Evolutionary conservation across 2,113 vertebrate species (phyloP).

Genomic region (Oceanodroma tethys): DNA sequence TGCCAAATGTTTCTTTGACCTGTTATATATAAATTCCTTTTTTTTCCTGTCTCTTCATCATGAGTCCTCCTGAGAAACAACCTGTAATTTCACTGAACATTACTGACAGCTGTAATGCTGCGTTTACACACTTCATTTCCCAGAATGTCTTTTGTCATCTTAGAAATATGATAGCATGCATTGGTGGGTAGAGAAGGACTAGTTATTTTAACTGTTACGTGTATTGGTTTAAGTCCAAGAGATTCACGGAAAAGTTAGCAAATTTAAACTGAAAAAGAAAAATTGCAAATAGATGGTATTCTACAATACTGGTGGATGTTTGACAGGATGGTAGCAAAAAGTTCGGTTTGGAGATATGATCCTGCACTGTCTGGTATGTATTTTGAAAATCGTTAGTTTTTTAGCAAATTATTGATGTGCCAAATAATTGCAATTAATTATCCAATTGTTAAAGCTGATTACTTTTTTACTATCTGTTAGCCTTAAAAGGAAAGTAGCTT

Average conservation of each 20-base stretch:
- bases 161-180: background rate
- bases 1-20: background rate
- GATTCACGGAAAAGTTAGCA: background rate
- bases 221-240: background rate
- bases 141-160: background rate
- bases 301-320: background rate
- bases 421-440: background rate
- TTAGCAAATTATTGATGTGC: background rate
- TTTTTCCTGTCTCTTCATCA: background rate
- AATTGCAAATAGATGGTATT: background rate
- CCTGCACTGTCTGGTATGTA: background rate
- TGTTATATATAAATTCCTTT: background rate
- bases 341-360: background rate
- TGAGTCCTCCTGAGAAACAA: background rate
- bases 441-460: background rate
- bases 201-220: background rate
- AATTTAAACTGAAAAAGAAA: background rate
- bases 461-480: background rate
- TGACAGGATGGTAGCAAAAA: background rate
- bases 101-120: background rate
- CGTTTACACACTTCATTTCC: background rate
- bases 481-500: background rate
- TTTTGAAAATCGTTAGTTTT: background rate
- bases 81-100: background rate
- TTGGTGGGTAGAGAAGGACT: background rate